Evolutionary conservation across 2,113 vertebrate genomes (phyloP), one percentile per base, ranked within the genome.

Genomic region (Rhabdomys dilectus): DNA sequence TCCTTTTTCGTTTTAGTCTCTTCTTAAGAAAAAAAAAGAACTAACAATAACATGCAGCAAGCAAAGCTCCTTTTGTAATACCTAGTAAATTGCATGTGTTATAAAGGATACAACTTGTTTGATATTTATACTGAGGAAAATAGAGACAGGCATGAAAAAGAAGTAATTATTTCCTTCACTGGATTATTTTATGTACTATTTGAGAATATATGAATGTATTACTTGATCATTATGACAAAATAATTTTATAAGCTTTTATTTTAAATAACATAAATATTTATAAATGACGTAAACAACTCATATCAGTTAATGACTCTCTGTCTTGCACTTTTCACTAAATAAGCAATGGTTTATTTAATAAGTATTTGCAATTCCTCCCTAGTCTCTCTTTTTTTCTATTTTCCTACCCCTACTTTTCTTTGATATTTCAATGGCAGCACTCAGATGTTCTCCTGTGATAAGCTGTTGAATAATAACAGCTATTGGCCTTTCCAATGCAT

Each of bases 401-500:
- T 68, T 36, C 10, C 24, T 51, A 24, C 7, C 3, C n/a, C 17
- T 22, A 56, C 51, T 1, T 77, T 77, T 51, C 70, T 39, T 45
- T 53, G n/a, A 64, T 26, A 72, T 21, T 12, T 31, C 84, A 91
- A 64, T 31, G 6, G 8, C 0, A 45, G 13, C 58, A 62, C 29
- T 73, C 34, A 48, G 62, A 31, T 19, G 10, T 21, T 42, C 34
- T 62, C 21, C 3, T 39, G 4, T 68, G 29, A n/a, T 0, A 3
- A 64, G 62, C 3, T 39, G 4, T 0, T 39, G 17, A 89, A 24
- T 3, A 72, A 15, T 1, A 77, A 7, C 36, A 16, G 0, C 3
- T 16, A 21, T 15, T 1, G 8, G 0, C 13, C 17, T 10, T 12
- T 48, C 93, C 42, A n/a, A 7, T 10, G 31, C 0, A 12, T 4